Conservation (phyloP, 2,797 vertebrate genomes). For the Oreortyx pictus region DNA sequence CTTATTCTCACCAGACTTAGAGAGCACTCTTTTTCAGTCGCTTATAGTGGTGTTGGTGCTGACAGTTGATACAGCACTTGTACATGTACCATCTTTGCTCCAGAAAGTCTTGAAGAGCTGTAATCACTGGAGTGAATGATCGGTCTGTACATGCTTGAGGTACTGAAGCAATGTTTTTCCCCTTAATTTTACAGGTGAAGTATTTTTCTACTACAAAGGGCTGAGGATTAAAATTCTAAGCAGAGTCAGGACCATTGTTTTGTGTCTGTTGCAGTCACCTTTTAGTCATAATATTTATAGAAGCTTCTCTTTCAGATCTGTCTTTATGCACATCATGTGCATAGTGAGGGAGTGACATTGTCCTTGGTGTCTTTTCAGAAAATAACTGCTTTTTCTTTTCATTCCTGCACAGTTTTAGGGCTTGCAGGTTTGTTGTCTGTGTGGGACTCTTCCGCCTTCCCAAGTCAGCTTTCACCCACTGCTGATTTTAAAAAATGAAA, state of each 20-base stretch:
- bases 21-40: neutral
- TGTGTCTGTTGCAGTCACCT: neutral
- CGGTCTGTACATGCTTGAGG: neutral
- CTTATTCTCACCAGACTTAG: neutral
- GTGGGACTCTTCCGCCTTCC: neutral
- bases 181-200: neutral
- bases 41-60: neutral
- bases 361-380: neutral
- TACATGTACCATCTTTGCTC: accelerated
- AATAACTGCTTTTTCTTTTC: neutral
- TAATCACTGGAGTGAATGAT: neutral
- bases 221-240: neutral
- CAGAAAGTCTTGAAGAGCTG: neutral
- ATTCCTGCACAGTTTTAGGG: neutral
- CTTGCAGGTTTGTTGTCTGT: neutral
- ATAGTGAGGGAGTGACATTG: neutral
- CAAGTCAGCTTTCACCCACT: neutral
- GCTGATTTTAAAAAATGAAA: neutral
- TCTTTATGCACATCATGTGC: no score
- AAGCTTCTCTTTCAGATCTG: neutral
- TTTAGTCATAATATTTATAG: neutral
- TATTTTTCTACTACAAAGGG: neutral
- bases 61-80: neutral
- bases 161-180: neutral
- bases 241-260: neutral